These are phyloP conservation scores for Xestia xanthographa DNA, from an alignment of 2,888 invertebrate genomes.

Conservation along the genomic window DNA sequence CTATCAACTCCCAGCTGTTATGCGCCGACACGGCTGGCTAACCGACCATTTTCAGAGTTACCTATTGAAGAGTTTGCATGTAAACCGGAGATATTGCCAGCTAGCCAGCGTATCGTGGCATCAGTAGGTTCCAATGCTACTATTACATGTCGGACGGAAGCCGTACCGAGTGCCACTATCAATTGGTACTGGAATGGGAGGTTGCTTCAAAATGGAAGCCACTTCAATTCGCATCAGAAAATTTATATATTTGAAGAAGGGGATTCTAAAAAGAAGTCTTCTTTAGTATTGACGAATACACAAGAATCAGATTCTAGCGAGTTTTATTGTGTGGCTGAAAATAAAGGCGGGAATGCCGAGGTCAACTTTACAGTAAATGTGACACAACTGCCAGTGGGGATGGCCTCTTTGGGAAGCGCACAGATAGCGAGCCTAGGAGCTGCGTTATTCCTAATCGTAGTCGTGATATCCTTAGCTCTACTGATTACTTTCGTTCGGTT, in stretches of 20 bases:
- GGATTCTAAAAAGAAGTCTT: constrained; percentile 94
- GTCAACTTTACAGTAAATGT: constrained; percentile 97
- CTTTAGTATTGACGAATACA: constrained; percentile 94
- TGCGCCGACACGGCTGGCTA: constrained; percentile 93
- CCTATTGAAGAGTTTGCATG: constrained; percentile 96
- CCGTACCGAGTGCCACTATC: constrained; percentile 94
- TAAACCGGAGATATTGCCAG: constrained; percentile 94
- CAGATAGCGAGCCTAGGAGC: constrained; percentile 96
- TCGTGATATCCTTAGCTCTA: constrained; percentile 93
- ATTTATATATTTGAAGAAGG: constrained; percentile 94
- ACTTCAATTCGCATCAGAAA: constrained; percentile 94
- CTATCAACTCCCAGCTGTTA: constrained; percentile 95
- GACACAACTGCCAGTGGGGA: constrained; percentile 94
- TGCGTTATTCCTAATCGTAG: constrained; percentile 94
- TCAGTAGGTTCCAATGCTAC: constrained; percentile 96
- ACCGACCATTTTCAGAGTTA: constrained; percentile 94
- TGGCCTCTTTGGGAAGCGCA: constrained; percentile 95
- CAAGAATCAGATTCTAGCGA: constrained; percentile 96
- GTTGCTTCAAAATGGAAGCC: constrained; percentile 94
- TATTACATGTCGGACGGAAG: constrained; percentile 95
- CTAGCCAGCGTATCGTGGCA: constrained; percentile 94
- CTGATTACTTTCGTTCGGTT: constrained; percentile 94
- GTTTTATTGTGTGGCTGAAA: constrained; percentile 97
- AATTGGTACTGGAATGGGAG: constrained; percentile 97
- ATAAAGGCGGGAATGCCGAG: constrained; percentile 96